phyloP scores from a whole-genome alignment of 2,113 vertebrate species.

The Scomber japonicus region DNA sequence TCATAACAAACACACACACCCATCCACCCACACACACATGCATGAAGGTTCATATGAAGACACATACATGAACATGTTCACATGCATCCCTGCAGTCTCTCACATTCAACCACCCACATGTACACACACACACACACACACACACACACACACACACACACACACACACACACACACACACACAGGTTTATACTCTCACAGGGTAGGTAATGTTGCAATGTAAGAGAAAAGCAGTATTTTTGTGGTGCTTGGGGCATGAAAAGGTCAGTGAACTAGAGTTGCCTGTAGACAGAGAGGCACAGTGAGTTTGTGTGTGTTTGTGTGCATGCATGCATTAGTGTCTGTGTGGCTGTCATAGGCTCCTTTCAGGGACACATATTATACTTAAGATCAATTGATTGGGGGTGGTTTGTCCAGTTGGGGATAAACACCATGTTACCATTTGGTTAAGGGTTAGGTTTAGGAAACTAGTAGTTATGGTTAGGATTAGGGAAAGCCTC shows the following conservation, averaged over 20 bases:
- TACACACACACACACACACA: not conserved
- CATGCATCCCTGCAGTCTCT: conserved; percentile 13
- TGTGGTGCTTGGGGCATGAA: conserved; percentile 28
- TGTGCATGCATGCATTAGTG: not conserved
- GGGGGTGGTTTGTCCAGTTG: no score
- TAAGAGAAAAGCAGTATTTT: not conserved
- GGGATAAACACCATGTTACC: no score
- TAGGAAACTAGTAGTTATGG: no score
- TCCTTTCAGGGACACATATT: no score
- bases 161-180: not conserved
- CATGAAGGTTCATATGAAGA: conserved; percentile 3
- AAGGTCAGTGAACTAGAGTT: conserved; percentile 49
- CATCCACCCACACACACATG: not conserved
- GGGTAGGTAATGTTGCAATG: not conserved
- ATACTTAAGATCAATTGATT: no score
- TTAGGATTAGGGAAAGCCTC: no score
- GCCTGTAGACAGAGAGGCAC: conserved; percentile 41
- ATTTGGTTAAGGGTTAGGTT: no score
- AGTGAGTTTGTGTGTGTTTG: conserved; percentile 19
- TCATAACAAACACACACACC: conserved; percentile 46
- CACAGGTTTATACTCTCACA: conserved; percentile 12
- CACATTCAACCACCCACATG: not conserved
- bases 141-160: conserved; percentile 12
- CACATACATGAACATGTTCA: not conserved
- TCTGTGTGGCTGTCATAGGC: no score